phyloP scores from a whole-genome alignment of 92 coral and sea anemone species.

The Desmophyllum pertusum region DNA sequence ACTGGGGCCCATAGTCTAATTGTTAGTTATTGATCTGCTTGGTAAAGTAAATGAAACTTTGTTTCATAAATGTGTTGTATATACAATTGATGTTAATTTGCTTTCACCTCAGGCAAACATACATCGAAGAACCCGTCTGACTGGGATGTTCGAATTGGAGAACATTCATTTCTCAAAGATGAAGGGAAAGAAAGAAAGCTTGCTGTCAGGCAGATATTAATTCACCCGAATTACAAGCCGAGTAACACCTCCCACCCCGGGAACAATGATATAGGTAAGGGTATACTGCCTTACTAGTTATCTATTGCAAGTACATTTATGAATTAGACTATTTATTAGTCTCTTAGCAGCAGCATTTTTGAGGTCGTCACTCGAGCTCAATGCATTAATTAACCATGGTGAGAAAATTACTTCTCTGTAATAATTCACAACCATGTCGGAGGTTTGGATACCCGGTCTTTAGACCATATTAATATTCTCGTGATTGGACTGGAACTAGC shows the following conservation, averaged over 20 bases:
- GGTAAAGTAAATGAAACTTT: too few relatives aligned
- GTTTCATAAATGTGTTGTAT: too few relatives aligned
- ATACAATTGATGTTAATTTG: neutral
- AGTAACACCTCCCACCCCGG: slow-evolving; percentile 90
- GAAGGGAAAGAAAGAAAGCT: slow-evolving; percentile 59
- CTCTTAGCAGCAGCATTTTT: too few relatives aligned
- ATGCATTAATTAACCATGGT: too few relatives aligned
- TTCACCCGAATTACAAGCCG: slow-evolving; percentile 82
- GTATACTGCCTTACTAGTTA: neutral
- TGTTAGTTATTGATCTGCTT: too few relatives aligned
- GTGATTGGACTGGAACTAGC: too few relatives aligned
- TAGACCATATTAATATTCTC: too few relatives aligned
- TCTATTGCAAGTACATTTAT: neutral
- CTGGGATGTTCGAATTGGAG: slow-evolving; percentile 91
- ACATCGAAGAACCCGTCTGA: slow-evolving; percentile 75
- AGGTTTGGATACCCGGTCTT: too few relatives aligned
- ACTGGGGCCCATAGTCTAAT: neutral
- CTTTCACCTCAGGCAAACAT: slow-evolving; percentile 30
- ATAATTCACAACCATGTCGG: too few relatives aligned
- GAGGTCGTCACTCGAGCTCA: too few relatives aligned
- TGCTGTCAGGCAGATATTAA: slow-evolving; percentile 61
- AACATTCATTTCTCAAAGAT: slow-evolving; percentile 65
- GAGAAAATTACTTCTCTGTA: too few relatives aligned
- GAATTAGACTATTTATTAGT: too few relatives aligned
- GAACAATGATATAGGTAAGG: slow-evolving; percentile 93